phyloP scores from a whole-genome alignment of 1,140 invertebrate genomes.

The Daktulosphaira vitifoliae region DNA sequence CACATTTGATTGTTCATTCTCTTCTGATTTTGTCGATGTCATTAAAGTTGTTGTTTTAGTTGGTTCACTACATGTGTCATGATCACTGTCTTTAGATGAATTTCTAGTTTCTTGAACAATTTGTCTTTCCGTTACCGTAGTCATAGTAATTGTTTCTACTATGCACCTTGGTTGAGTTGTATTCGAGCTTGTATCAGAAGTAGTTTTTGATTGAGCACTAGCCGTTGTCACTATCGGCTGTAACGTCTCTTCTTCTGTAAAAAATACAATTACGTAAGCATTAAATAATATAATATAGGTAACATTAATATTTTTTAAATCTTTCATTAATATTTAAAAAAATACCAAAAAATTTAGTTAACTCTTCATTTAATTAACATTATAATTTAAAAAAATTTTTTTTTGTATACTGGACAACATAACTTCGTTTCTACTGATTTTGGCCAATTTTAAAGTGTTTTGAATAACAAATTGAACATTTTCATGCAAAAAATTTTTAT shows the following conservation, averaged over 20 bases:
- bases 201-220: not conserved
- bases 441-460: no score
- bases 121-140: conserved; percentile 56
- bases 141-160: conserved; percentile 60
- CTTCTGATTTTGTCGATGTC: not conserved
- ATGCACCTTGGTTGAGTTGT: conserved; percentile 47
- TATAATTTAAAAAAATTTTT: no score
- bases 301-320: no score
- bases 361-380: no score
- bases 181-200: not conserved
- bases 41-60: not conserved
- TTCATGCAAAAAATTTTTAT: no score
- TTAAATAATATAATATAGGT: no score
- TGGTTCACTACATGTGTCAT: not conserved
- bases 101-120: conserved; percentile 48
- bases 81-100: not conserved
- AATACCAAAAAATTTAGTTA: no score
- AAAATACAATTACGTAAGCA: no score
- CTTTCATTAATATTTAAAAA: no score
- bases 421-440: no score
- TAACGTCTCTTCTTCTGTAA: not conserved
- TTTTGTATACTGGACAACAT: no score
- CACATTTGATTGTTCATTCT: conserved; percentile 22
- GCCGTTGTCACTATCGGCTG: not conserved
- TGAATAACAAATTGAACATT: no score